phyloP scores from a whole-genome alignment of 2,888 invertebrate genomes.

The Diarsia mendica region DNA sequence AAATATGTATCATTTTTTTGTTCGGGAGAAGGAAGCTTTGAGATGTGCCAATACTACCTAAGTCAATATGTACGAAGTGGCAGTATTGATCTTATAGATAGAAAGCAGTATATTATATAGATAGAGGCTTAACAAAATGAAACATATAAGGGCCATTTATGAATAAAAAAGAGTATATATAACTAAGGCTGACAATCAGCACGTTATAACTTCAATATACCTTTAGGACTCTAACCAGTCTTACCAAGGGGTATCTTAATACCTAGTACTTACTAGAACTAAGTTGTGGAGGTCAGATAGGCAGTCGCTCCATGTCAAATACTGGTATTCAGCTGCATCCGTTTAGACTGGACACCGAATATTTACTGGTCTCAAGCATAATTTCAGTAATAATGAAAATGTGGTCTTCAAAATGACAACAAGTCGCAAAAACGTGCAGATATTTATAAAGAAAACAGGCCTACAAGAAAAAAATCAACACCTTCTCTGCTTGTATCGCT shows the following conservation, averaged over 20 bases:
- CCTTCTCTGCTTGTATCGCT: neutral
- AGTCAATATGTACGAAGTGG: slow-evolving; percentile 14
- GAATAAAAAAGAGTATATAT: neutral
- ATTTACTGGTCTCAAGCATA: too few relatives aligned
- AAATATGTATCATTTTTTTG: slow-evolving; percentile 26
- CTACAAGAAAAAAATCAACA: neutral
- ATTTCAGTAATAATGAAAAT: neutral
- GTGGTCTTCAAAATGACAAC: neutral
- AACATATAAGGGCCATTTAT: neutral
- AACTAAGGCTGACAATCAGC: neutral
- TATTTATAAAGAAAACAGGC: neutral
- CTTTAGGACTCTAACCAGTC: too few relatives aligned
- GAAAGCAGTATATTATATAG: neutral
- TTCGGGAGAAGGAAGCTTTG: neutral
- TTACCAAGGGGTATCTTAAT: too few relatives aligned
- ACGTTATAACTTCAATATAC: neutral
- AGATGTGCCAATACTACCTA: slow-evolving; percentile 5
- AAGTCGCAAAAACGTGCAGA: neutral
- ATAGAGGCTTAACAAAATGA: neutral
- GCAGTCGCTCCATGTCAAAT: too few relatives aligned
- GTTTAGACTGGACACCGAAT: too few relatives aligned
- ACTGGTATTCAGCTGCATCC: too few relatives aligned
- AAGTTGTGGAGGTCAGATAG: too few relatives aligned
- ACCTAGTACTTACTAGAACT: too few relatives aligned
- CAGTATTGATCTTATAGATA: slow-evolving; percentile 1